Percentiles rank a stretch among this genome's conserved stretches.
Evolutionary conservation across 2,888 invertebrate genomes (phyloP).

Genomic region (Pollenia griseotomentosa): DNA sequence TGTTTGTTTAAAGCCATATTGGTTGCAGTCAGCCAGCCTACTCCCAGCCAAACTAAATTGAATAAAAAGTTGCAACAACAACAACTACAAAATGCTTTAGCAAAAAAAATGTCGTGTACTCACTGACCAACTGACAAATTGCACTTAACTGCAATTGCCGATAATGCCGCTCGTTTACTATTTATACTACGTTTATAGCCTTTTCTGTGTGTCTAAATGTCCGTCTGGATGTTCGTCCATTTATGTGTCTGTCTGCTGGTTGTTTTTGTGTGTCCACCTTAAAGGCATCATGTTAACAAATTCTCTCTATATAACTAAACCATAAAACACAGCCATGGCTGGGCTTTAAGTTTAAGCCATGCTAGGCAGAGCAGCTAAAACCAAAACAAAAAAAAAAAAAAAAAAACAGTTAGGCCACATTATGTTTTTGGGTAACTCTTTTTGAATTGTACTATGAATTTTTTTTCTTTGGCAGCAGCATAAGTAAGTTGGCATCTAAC

Average conservation of each 20-base stretch:
- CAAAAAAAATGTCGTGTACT: slow-evolving; percentile 70
- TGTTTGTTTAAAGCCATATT: slow-evolving; percentile 55
- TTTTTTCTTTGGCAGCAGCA: slow-evolving; percentile 34
- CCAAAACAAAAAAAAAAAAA: slow-evolving; percentile 17
- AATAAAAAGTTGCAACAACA: slow-evolving; percentile 23
- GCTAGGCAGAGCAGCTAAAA: slow-evolving; percentile 55
- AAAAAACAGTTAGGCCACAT: slow-evolving; percentile 57
- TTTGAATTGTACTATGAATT: slow-evolving; percentile 46
- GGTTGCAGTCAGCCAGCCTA: slow-evolving; percentile 52
- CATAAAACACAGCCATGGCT: slow-evolving; percentile 60
- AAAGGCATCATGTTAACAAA: slow-evolving; percentile 69
- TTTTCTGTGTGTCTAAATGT: slow-evolving; percentile 35
- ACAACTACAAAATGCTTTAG: neutral
- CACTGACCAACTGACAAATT: slow-evolving; percentile 76
- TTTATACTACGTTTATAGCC: slow-evolving; percentile 43
- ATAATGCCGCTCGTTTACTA: slow-evolving; percentile 74
- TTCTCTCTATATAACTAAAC: slow-evolving; percentile 74
- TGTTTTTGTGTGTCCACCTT: slow-evolving; percentile 68
- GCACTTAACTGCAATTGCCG: slow-evolving; percentile 74
- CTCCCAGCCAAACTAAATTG: slow-evolving; percentile 50
- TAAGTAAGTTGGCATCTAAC: slow-evolving; percentile 31
- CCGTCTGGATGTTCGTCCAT: neutral
- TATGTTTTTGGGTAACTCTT: slow-evolving; percentile 54
- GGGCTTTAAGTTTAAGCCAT: slow-evolving; percentile 48
- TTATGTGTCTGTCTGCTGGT: slow-evolving; percentile 41